Base-by-base conservation (phyloP, 2,113 vertebrate species). In the Chaetorhynchus papuensis region DNA sequence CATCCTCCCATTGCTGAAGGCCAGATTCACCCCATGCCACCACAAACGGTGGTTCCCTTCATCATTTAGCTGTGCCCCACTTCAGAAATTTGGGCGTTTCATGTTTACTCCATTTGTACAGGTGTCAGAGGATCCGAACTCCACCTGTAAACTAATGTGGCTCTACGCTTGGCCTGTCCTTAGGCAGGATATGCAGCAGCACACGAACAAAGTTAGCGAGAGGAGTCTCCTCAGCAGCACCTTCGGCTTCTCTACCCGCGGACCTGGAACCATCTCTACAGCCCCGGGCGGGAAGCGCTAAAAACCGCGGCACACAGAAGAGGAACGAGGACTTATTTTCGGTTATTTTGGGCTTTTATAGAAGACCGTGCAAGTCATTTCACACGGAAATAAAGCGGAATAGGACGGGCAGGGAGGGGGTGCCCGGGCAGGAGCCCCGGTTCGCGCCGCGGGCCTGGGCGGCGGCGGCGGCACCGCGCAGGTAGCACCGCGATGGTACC, bases 31-130 rank as follows among this genome's bases (percentile, higher is more conserved):
- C 19, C 27, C 3, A 2, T 33, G 14, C 30, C 66, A 64, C 49
- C 57, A 33, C 33, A 61, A 56, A 39, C 4, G 13, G 31, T 6
- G 8, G 13, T 7, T 11, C 41, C 33, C 12, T 9, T n/a, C 54
- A 37, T 28, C 41, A 5, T 0, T 11, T 22, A 50, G 47, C 4
- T 15, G 24, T 13, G 24, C 24, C n/a, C 0, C 33, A 1, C 81
- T 44, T 28, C 35, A 52, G 12, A 31, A 28, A 66, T 8, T 0
- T 1, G 31, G 33, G 64, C 1, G 7, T 16, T 68, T 31, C 15
- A 1, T 4, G 45, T 59, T 56, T 3, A 6, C 44, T 54, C 60
- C 23, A 6, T 45, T 22, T 7, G 16, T 9, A n/a, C 13, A 1
- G 15, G 15, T 78, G 47, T 31, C 74, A 61, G 74, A 45, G 44